phyloP scores from a whole-genome alignment of 2,888 invertebrate genomes.

The Pecten maximus region DNA sequence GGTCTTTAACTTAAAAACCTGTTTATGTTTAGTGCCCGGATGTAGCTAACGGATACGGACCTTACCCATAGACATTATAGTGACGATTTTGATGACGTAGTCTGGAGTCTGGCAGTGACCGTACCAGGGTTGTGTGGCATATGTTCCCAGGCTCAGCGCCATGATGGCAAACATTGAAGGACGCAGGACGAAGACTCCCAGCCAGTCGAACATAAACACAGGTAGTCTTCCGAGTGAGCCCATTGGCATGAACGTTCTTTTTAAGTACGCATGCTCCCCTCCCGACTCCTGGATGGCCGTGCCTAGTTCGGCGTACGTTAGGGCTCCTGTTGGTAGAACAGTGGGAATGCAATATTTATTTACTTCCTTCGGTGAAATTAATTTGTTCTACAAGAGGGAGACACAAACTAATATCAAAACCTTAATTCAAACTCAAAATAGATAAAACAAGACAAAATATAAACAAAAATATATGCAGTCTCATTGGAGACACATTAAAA shows the following conservation, averaged over 20 bases:
- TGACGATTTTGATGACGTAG: slow-evolving; percentile 54
- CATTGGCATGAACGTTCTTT: slow-evolving; percentile 62
- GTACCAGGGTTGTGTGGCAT: slow-evolving; percentile 65
- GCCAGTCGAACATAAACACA: slow-evolving; percentile 85
- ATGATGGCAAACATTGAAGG: slow-evolving; percentile 81
- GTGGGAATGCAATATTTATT: not conserved
- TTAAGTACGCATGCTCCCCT: slow-evolving; percentile 89
- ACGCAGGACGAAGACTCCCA: slow-evolving; percentile 64
- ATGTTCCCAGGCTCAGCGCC: slow-evolving; percentile 80
- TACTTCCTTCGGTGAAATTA: not conserved
- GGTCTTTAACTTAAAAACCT: no score
- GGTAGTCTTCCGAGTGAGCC: slow-evolving; percentile 82
- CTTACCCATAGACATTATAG: slow-evolving; percentile 56
- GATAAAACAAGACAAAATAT: no score
- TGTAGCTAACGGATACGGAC: not conserved
- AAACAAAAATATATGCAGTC: no score
- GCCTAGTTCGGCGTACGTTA: slow-evolving; percentile 91
- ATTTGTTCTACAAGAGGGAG: no score
- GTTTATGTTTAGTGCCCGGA: no score
- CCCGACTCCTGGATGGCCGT: slow-evolving; percentile 90
- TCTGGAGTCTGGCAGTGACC: slow-evolving; percentile 62
- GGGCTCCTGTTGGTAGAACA: slow-evolving; percentile 85
- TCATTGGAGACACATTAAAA: no score
- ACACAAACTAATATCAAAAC: no score
- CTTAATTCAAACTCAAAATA: no score